Base-by-base conservation (phyloP, 2,888 invertebrate species). In the Nomada lathburiana region DNA sequence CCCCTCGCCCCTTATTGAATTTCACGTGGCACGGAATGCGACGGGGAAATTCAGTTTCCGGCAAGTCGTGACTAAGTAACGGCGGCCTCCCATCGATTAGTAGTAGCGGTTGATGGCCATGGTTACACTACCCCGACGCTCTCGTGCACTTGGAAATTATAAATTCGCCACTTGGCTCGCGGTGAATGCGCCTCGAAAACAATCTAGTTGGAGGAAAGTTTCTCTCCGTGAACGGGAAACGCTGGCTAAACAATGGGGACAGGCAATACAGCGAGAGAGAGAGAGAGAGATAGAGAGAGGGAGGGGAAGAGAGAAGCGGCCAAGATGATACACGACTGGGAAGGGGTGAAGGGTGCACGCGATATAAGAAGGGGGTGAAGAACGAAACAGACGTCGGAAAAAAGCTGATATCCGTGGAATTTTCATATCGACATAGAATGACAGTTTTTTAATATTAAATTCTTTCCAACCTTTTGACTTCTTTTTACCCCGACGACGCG, bases 371-470 rank as follows among this genome's bases (percentile, higher is more conserved):
- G 74, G 77, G 65, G 76, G 70, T 62, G 83, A 83, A 69, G 76
- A 82, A 65, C 71, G 79, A 86, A 86, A 86, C 83, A 86, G 85
- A 86, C 82, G 83, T 79, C 80, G 84, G 84, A 80, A 86, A 89
- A 90, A 82, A 87, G 86, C 87, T 89, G 91, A 92, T 92, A 92
- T 91, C 90, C 89, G 87, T 89, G 94, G 93, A 94, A 94, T 94
- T 94, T 93, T 93, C 93, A 94, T 94, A 93, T 93, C 92, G 92
- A 91, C 92, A 89, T 89, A 92, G 91, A 92, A 94, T 92, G 92
- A 92, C 92, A 93, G 92, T 92, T 91, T 92, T 93, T 92, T 92
- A 92, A 93, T 94, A 94, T 94, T 93, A 94, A 94, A 94, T 94
- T 94, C 94, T 86, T 86, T 80, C 83, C 86, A 82, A 86, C 86